phyloP scores from a whole-genome alignment of 2,888 invertebrate genomes.

The Agonopterix arenella region DNA sequence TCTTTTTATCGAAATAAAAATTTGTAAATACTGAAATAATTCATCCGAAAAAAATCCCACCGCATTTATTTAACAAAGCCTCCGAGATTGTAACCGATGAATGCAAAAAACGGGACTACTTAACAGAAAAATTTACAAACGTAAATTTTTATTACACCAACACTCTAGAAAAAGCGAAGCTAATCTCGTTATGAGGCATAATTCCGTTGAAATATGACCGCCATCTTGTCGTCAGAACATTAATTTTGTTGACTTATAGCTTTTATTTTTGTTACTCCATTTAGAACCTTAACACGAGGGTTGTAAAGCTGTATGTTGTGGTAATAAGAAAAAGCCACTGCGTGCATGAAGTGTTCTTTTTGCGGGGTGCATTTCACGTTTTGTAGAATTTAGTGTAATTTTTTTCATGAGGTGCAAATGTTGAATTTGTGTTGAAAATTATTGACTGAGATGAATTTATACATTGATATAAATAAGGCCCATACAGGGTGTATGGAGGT shows the following conservation, averaged over 20 bases:
- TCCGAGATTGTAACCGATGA: slow-evolving; percentile 2
- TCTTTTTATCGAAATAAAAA: too few species aligned
- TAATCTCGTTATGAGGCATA: slow-evolving; percentile 44
- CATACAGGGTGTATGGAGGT: too few species aligned
- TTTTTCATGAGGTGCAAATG: too few species aligned
- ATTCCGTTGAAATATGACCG: slow-evolving; percentile 43
- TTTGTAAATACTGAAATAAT: not conserved
- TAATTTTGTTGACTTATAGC: slow-evolving; percentile 41
- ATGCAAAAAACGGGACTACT: not conserved
- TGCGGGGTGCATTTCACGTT: not conserved
- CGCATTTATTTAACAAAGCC: slow-evolving; percentile 5
- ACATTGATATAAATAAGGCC: too few species aligned
- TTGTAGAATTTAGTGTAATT: not conserved
- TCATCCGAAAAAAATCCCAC: slow-evolving; percentile 1
- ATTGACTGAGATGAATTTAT: too few species aligned
- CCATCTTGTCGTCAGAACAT: slow-evolving; percentile 42
- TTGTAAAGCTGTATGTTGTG: not conserved
- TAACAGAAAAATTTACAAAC: slow-evolving; percentile 16
- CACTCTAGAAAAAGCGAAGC: slow-evolving; percentile 25
- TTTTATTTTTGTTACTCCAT: not conserved
- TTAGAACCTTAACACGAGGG: not conserved
- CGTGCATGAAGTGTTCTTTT: not conserved
- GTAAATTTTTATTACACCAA: slow-evolving; percentile 24
- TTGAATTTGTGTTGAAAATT: too few species aligned
- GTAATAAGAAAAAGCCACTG: not conserved